phyloP scores from a whole-genome alignment of 2,888 invertebrate genomes.

The Bibio marci region DNA sequence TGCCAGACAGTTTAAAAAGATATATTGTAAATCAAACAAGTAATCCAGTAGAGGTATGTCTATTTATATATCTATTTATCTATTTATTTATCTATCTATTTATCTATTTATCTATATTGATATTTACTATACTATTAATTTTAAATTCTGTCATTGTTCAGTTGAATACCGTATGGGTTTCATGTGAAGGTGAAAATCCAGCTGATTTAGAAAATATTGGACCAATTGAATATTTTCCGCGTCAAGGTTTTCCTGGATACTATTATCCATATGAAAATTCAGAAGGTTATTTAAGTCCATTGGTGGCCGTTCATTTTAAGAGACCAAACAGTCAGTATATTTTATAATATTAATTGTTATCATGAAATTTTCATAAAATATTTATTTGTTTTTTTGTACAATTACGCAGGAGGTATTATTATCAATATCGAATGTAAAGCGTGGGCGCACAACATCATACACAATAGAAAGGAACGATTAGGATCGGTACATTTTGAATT shows the following conservation, averaged over 20 bases:
- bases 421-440: conserved; percentile 54
- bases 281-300: conserved; percentile 73
- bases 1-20: conserved; percentile 55
- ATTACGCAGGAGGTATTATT: conserved; percentile 37
- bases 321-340: conserved; percentile 58
- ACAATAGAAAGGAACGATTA: conserved; percentile 47
- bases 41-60: conserved; percentile 27
- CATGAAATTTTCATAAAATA: neutral
- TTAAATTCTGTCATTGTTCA: conserved; percentile 22
- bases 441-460: conserved; percentile 49
- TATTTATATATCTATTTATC: no score
- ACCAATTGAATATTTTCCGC: conserved; percentile 60
- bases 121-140: no score
- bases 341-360: neutral
- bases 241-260: conserved; percentile 72
- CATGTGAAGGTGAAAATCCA: conserved; percentile 87
- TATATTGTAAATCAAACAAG: conserved; percentile 38
- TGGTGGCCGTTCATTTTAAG: conserved; percentile 72
- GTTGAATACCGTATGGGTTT: conserved; percentile 76
- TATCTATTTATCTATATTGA: no score
- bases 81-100: no score
- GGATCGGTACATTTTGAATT: conserved; percentile 61
- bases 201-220: conserved; percentile 86
- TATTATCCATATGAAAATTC: conserved; percentile 80
- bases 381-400: no score